Evolutionary conservation across 2,113 vertebrate genomes (phyloP).

Genomic region (Talpa occidentalis): DNA sequence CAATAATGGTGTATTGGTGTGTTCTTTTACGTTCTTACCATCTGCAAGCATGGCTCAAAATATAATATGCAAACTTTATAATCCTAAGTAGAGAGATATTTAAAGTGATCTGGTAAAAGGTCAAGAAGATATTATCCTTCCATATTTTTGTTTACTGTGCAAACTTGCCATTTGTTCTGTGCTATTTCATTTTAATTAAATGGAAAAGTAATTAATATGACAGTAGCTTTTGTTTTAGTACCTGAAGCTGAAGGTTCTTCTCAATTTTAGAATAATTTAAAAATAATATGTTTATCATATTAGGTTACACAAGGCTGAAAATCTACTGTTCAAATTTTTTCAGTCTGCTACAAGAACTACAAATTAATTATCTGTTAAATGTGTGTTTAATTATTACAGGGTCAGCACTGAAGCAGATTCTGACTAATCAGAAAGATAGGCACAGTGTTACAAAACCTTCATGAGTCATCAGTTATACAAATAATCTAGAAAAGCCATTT

Average conservation of each 20-base stretch:
- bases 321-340: not conserved
- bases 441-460: not conserved
- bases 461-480: not conserved
- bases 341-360: not conserved
- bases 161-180: conserved; percentile 17
- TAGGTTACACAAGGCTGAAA: not conserved
- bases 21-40: not conserved
- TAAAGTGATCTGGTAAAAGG: not conserved
- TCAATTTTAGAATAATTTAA: conserved; percentile 48
- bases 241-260: not conserved
- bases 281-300: conserved; percentile 1
- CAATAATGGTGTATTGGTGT: not conserved
- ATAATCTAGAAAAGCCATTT: not conserved
- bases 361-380: not conserved
- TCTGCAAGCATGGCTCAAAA: not conserved
- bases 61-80: not conserved
- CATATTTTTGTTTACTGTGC: not conserved
- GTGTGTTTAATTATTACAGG: not conserved
- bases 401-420: not conserved
- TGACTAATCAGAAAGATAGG: not conserved
- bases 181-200: conserved; percentile 35
- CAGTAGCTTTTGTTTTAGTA: conserved; percentile 43
- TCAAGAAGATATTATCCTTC: not conserved
- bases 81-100: conserved; percentile 42
- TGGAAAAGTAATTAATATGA: not conserved